These are phyloP conservation scores for Epinephelus fuscoguttatus DNA, from an alignment of 2,113 vertebrate species.

Conservation along the genomic window DNA sequence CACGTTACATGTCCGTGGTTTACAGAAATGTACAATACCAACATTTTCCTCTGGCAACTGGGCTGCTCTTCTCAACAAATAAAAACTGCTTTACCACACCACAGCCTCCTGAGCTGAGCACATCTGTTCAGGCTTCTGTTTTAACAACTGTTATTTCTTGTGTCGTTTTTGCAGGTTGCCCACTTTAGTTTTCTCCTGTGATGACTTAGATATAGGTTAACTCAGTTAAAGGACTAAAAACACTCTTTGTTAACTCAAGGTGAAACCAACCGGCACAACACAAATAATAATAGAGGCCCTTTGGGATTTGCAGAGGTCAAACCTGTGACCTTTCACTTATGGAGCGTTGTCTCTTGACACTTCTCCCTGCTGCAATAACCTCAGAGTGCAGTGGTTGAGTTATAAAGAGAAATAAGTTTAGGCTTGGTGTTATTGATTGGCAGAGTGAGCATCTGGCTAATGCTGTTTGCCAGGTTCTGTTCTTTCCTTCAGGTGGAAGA, in stretches of 20 bases:
- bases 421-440: conserved; percentile 48
- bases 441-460: conserved; percentile 18
- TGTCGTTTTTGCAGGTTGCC: too few relatives aligned
- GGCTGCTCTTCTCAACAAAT: too few relatives aligned
- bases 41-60: too few relatives aligned
- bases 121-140: too few relatives aligned
- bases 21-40: too few relatives aligned
- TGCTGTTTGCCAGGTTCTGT: conserved; percentile 23
- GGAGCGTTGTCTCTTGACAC: conserved; percentile 37
- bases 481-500: conserved; percentile 32
- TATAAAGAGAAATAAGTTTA: conserved; percentile 32
- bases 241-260: neutral
- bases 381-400: conserved; percentile 3
- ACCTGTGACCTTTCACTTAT: conserved; percentile 26
- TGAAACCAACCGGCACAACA: neutral
- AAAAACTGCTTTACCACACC: too few relatives aligned
- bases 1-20: too few relatives aligned
- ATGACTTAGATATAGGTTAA: neutral
- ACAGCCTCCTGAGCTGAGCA: too few relatives aligned
- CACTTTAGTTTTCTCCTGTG: too few relatives aligned
- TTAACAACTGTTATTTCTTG: too few relatives aligned
- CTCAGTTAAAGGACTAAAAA: neutral
- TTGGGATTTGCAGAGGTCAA: conserved; percentile 18
- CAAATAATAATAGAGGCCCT: neutral
- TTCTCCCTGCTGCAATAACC: conserved; percentile 26